These are phyloP conservation scores for Chiloscyllium punctatum DNA, from an alignment of 2,797 vertebrate genomes.

Conservation along the genomic window DNA sequence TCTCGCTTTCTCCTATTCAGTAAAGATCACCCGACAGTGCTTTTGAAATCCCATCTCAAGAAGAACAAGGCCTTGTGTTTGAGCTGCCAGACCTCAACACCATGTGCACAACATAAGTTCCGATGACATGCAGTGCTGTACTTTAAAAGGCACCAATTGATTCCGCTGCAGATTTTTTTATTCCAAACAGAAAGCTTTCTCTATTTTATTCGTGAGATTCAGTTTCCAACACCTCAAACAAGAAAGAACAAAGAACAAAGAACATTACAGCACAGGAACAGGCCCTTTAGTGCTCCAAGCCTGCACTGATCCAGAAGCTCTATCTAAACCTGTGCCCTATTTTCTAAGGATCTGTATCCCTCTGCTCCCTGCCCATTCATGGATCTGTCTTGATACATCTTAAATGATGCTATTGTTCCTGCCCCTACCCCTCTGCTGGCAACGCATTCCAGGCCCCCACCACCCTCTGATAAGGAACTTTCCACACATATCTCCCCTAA, in stretches of 20 bases:
- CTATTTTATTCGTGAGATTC: not conserved
- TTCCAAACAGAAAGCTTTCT: not conserved
- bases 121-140: not conserved
- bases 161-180: not conserved
- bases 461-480: too few species aligned
- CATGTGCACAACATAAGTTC: not conserved
- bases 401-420: too few species aligned
- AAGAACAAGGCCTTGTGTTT: not conserved
- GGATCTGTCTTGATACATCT: too few species aligned
- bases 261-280: too few species aligned
- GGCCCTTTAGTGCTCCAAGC: too few species aligned
- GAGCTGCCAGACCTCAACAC: not conserved
- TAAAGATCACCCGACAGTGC: not conserved
- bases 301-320: not conserved
- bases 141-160: not conserved
- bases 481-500: too few species aligned
- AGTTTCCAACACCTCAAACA: not conserved
- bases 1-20: not conserved
- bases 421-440: too few species aligned
- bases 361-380: too few species aligned
- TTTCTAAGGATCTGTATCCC: too few species aligned
- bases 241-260: too few species aligned
- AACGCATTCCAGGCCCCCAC: too few species aligned
- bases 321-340: too few species aligned
- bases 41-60: not conserved